These are phyloP conservation scores for Catamblyrhynchus diadema DNA, from an alignment of 2,797 vertebrate genomes.

Conservation along the genomic window DNA sequence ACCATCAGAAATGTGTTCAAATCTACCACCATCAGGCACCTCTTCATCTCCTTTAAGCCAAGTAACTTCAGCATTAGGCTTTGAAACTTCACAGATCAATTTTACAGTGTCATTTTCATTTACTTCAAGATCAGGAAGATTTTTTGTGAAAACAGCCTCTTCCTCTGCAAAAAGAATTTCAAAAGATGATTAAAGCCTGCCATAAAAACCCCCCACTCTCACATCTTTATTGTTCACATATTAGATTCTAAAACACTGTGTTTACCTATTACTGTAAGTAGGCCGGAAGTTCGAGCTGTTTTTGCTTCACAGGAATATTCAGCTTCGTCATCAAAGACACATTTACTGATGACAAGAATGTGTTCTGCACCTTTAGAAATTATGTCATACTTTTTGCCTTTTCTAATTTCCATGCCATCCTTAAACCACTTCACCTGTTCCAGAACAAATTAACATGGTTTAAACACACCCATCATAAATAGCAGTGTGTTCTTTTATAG, in stretches of 20 bases:
- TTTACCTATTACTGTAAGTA: constrained; percentile 94
- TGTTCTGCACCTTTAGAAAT: constrained; percentile 88
- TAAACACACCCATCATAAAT: background rate
- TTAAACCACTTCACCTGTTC: constrained; percentile 91
- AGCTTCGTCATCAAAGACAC: constrained; percentile 92
- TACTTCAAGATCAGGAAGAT: constrained; percentile 90
- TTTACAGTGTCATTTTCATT: constrained; percentile 92
- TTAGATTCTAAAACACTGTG: background rate
- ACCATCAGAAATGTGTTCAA: constrained; percentile 88
- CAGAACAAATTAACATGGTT: constrained; percentile 1
- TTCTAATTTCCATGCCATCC: constrained; percentile 94
- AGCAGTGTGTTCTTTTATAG: background rate
- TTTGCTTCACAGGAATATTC: constrained; percentile 95
- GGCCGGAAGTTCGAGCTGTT: constrained; percentile 89
- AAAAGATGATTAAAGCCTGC: background rate
- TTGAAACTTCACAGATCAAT: constrained; percentile 94
- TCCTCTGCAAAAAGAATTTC: constrained; percentile 84
- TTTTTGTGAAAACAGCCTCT: constrained; percentile 92
- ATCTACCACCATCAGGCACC: constrained; percentile 90
- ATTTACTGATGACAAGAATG: constrained; percentile 89
- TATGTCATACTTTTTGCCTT: constrained; percentile 96
- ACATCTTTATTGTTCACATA: background rate
- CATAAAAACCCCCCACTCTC: background rate
- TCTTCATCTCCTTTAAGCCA: constrained; percentile 93
- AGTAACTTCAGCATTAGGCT: constrained; percentile 87